Conservation (phyloP, 2,113 vertebrate genomes). For the Piprites chloris region DNA sequence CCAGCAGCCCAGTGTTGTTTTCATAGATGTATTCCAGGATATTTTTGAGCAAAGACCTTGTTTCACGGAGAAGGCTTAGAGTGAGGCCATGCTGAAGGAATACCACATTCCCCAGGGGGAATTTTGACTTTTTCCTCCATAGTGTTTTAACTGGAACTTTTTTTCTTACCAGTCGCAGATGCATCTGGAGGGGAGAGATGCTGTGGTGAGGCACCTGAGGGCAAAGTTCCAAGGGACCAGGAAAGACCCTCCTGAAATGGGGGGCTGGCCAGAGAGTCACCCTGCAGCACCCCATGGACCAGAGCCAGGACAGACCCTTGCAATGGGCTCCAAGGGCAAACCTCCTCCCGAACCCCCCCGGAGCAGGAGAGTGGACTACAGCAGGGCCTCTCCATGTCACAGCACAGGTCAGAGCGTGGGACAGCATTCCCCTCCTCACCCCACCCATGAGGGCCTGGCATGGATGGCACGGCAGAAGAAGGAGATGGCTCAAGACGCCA, state of each 20-base stretch:
- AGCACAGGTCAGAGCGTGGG: neutral
- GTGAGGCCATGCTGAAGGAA: neutral
- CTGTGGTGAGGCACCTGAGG: neutral
- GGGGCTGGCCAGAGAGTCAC: fast-evolving
- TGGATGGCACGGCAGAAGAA: neutral
- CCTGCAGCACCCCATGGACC: neutral
- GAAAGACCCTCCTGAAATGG: fast-evolving
- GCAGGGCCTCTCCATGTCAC: neutral
- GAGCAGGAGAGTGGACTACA: neutral
- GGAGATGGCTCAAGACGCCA: neutral
- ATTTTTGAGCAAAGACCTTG: fast-evolving
- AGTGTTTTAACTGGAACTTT: neutral
- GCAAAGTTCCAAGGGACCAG: slow-evolving; percentile 32
- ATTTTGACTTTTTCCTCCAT: neutral
- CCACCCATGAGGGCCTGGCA: fast-evolving
- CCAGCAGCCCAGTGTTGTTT: neutral
- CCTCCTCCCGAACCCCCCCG: fast-evolving
- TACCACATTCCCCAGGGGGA: neutral
- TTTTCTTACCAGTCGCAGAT: neutral
- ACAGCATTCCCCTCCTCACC: neutral
- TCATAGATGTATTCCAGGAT: neutral
- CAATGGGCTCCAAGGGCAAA: neutral
- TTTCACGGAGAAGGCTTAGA: neutral
- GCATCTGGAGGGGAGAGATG: neutral
- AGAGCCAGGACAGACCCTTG: neutral